These are phyloP conservation scores for Sciurus niger DNA, from an alignment of 2,113 vertebrate genomes.

Conservation along the genomic window DNA sequence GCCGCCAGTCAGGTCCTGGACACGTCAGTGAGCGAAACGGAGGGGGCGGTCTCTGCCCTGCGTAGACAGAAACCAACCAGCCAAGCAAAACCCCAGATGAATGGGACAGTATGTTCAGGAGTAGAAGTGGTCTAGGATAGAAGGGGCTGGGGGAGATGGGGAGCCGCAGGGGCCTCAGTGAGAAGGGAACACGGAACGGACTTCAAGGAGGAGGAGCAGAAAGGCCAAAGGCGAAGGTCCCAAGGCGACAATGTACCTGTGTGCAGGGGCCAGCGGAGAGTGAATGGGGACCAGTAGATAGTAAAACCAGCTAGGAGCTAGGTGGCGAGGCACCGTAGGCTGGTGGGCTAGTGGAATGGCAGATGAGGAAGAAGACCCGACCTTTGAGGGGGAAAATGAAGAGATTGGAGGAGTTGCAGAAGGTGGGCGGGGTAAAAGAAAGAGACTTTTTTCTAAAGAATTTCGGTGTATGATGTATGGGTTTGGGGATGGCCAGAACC, in stretches of 20 bases:
- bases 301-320: no score
- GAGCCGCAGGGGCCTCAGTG: background rate
- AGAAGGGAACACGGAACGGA: background rate
- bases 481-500: background rate
- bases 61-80: background rate
- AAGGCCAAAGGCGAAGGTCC: background rate
- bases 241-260: background rate
- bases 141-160: background rate
- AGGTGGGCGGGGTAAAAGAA: constrained; percentile 93
- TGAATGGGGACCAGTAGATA: no score
- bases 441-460: constrained; percentile 97
- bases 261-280: background rate
- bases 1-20: background rate
- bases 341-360: no score
- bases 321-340: background rate
- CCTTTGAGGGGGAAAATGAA: constrained; percentile 95
- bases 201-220: background rate
- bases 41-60: background rate
- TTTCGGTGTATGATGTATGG: background rate
- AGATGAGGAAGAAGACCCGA: background rate
- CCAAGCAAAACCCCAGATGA: background rate
- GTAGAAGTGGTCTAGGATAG: background rate
- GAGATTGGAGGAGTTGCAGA: constrained; percentile 92
- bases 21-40: background rate
- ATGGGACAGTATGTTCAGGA: background rate